Conservation (phyloP, 2,113 vertebrate genomes). For the Alligator mississippiensis region DNA sequence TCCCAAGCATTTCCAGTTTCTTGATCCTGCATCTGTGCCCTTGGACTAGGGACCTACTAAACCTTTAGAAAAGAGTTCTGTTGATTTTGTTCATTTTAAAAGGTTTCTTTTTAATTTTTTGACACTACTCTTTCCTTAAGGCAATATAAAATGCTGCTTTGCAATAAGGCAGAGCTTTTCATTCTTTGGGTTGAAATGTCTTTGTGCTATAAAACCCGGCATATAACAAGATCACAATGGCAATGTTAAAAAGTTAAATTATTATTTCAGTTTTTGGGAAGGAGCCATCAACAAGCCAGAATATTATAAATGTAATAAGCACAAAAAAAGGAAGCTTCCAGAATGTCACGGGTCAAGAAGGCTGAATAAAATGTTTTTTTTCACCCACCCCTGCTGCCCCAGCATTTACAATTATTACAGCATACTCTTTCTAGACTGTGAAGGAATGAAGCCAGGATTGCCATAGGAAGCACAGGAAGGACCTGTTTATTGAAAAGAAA, state of each 20-base stretch:
- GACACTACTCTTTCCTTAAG: not conserved
- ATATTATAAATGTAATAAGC: not conserved
- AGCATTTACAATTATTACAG: not conserved
- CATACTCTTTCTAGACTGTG: not conserved
- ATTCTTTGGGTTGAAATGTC: not conserved
- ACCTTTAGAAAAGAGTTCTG: not conserved
- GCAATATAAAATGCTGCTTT: not conserved
- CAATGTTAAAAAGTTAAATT: not conserved
- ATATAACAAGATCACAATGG: not conserved
- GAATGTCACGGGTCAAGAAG: not conserved
- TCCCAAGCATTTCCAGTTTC: too few relatives aligned
- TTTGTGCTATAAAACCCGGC: not conserved
- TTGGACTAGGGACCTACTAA: not conserved
- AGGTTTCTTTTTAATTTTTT: not conserved
- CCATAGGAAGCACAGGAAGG: not conserved
- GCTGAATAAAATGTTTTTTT: not conserved
- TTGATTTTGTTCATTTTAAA: not conserved
- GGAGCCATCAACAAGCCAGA: not conserved
- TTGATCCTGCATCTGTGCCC: too few relatives aligned
- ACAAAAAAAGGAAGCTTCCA: not conserved
- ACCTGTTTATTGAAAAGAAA: not conserved
- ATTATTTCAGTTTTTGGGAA: not conserved
- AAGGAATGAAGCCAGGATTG: not conserved
- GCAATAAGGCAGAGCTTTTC: not conserved
- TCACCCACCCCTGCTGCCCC: not conserved